Conservation (phyloP, 2,113 vertebrate species). For the Microcebus lehilahytsara region DNA sequence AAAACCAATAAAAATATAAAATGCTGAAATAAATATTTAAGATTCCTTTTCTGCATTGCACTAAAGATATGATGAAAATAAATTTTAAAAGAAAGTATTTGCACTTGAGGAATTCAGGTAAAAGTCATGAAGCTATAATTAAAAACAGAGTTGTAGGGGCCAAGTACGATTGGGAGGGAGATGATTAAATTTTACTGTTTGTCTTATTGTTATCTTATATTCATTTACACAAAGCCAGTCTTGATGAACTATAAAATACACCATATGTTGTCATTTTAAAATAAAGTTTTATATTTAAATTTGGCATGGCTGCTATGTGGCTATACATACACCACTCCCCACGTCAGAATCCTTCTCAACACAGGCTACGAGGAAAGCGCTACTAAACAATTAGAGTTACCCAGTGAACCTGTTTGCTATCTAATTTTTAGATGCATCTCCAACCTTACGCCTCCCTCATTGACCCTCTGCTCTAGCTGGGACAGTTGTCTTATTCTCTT, state of each 20-base stretch:
- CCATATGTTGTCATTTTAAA: slow-evolving; percentile 58
- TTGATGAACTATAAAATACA: slow-evolving; percentile 45
- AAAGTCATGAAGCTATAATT: slow-evolving; percentile 71
- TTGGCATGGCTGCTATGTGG: not conserved
- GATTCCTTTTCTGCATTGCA: slow-evolving; percentile 73
- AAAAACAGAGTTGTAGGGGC: slow-evolving; percentile 66
- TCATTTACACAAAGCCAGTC: slow-evolving; percentile 49
- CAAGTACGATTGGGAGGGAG: slow-evolving; percentile 29
- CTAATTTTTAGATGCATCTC: not conserved
- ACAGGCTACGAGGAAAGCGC: not conserved
- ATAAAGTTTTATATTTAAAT: slow-evolving; percentile 46
- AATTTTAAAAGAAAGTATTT: slow-evolving; percentile 76
- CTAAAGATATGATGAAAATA: slow-evolving; percentile 71
- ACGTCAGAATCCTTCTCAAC: not conserved
- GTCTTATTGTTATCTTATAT: slow-evolving; percentile 59
- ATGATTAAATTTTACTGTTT: slow-evolving; percentile 63
- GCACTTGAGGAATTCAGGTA: slow-evolving; percentile 72
- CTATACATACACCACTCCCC: not conserved
- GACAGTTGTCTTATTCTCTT: not conserved
- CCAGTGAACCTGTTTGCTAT: not conserved
- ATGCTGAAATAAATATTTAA: slow-evolving; percentile 78
- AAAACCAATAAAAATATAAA: slow-evolving; percentile 77
- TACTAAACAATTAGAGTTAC: not conserved
- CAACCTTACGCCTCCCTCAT: not conserved
- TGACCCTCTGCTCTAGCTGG: not conserved